phyloP scores from a whole-genome alignment of 1,140 invertebrate genomes.

The Drosophila repletoides region DNA sequence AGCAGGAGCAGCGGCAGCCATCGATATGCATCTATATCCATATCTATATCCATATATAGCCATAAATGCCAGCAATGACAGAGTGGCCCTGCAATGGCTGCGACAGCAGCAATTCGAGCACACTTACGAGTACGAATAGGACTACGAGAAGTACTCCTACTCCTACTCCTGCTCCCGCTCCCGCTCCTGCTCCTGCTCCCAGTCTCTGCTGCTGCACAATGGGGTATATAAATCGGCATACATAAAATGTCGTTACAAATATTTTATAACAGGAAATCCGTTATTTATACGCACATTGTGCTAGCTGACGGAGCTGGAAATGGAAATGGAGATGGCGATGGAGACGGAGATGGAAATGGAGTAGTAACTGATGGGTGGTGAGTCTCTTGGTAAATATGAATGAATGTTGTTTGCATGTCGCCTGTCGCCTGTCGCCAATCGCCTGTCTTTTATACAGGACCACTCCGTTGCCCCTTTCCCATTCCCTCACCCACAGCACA shows the following conservation, averaged over 20 bases:
- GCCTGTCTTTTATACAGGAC: neutral
- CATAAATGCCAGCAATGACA: conserved; percentile 55
- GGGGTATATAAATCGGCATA: conserved; percentile 64
- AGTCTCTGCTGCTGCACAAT: conserved; percentile 20
- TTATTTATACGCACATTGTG: conserved; percentile 79
- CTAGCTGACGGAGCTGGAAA: conserved; percentile 19
- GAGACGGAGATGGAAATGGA: neutral
- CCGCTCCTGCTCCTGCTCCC: too few relatives aligned
- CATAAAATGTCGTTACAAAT: conserved; percentile 76
- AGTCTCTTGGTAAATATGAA: conserved; percentile 74
- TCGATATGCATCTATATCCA: conserved; percentile 26
- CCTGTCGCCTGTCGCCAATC: conserved; percentile 18
- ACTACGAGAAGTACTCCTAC: too few relatives aligned
- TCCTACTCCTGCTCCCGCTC: too few relatives aligned
- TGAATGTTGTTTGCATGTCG: conserved; percentile 75
- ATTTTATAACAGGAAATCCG: conserved; percentile 79
- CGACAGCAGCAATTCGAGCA: conserved; percentile 9
- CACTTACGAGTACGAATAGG: conserved; percentile 1
- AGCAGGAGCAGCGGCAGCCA: too few relatives aligned
- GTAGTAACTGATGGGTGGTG: neutral
- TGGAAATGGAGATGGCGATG: neutral
- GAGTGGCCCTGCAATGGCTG: conserved; percentile 3
- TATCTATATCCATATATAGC: conserved; percentile 16
- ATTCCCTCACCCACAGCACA: neutral
- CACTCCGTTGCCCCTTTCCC: neutral